phyloP scores from a whole-genome alignment of 2,797 vertebrate species.

The Sebastes flavidus region DNA sequence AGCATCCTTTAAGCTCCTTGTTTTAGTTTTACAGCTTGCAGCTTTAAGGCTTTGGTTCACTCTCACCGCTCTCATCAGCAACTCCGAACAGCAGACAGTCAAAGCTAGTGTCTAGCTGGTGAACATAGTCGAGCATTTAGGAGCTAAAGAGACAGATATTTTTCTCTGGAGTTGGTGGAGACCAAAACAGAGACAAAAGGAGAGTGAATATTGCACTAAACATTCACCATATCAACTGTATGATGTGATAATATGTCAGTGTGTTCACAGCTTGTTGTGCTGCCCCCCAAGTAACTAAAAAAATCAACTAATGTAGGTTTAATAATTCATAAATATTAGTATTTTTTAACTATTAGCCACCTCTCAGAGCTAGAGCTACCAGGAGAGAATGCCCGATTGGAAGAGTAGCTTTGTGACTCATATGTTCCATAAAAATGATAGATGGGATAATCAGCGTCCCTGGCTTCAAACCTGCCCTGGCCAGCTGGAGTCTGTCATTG shows the following conservation, averaged over 20 bases:
- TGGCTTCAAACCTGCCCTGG: neutral
- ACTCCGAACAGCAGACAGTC: neutral
- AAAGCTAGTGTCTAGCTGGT: neutral
- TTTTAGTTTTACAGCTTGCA: neutral
- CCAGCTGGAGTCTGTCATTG: slow-evolving; percentile 13
- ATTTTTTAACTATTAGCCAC: neutral
- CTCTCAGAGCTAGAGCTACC: too few relatives aligned
- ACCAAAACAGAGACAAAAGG: neutral
- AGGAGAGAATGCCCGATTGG: neutral
- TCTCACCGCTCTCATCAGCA: neutral
- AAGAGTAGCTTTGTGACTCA: neutral
- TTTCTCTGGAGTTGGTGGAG: too few relatives aligned
- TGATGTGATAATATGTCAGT: neutral
- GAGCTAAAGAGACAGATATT: neutral
- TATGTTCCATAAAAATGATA: neutral
- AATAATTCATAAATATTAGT: neutral
- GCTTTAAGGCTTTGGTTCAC: neutral
- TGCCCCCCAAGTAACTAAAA: too few relatives aligned
- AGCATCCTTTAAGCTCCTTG: neutral
- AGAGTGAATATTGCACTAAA: neutral
- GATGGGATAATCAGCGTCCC: slow-evolving; percentile 1
- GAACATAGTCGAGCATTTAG: neutral
- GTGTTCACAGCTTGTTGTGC: neutral
- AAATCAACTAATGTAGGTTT: neutral
- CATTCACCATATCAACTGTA: too few relatives aligned